Evolutionary conservation across 2,797 vertebrate genomes (phyloP).

Genomic region (Chromobotia macracanthus): DNA sequence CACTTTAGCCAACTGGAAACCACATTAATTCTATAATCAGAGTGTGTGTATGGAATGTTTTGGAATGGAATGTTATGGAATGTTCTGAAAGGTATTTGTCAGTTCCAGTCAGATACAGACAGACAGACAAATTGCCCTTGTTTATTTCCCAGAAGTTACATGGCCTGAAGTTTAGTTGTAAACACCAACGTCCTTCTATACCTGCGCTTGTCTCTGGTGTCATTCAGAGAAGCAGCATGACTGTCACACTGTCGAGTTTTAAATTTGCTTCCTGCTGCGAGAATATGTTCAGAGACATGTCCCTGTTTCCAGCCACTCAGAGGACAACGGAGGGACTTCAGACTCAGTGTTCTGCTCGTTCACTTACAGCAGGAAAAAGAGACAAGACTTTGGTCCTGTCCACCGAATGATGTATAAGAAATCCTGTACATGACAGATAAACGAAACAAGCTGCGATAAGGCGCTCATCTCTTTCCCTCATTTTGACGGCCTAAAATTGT

Average conservation of each 20-base stretch:
- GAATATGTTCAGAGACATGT: background rate
- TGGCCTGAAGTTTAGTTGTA: conserved; percentile 23
- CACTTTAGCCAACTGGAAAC: background rate
- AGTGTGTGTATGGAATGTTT: background rate
- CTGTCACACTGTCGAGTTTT: conserved; percentile 27
- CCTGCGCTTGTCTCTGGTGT: conserved; percentile 11
- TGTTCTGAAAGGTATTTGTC: background rate
- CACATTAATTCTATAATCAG: background rate
- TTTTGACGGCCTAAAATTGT: conserved; percentile 7
- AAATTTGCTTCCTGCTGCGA: conserved; percentile 19
- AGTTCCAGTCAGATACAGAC: background rate
- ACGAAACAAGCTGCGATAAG: conserved; percentile 7
- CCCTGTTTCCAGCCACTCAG: background rate
- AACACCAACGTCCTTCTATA: conserved; percentile 5
- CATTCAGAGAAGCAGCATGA: conserved; percentile 7
- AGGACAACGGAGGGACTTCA: conserved; percentile 27
- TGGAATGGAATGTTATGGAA: background rate
- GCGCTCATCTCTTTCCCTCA: background rate
- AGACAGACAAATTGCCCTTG: background rate
- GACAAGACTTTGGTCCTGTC: conserved; percentile 1
- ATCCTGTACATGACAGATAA: conserved; percentile 24
- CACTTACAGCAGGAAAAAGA: background rate
- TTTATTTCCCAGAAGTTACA: conserved; percentile 8
- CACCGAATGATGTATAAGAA: conserved; percentile 28
- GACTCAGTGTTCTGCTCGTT: conserved; percentile 2